Evolutionary conservation across 1,140 invertebrate species (phyloP), one percentile per base, ranked within the genome.

Genomic region (Drosophila eugracilis): DNA sequence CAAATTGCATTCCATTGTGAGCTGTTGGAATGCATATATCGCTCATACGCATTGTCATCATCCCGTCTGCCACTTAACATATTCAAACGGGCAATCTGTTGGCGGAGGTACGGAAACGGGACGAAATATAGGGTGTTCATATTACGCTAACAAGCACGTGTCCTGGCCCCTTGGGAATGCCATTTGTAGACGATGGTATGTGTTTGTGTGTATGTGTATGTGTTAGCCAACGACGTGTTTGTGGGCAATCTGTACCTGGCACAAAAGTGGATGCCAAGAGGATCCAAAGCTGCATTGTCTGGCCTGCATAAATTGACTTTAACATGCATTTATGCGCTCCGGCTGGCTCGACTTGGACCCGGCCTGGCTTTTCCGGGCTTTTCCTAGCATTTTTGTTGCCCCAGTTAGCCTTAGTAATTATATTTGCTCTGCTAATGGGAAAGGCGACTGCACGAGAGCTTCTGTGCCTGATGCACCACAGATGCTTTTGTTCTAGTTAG

Each of bases 351-450:
- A 17, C 44, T 15, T 50, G 37, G 30, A 26, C 41, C 28, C 4
- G 9, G 49, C 28, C 12, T 19, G 19, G 39, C 26, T 17, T 15
- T 30, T 37, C 48, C 17, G 22, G 32, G 42, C 34, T 59, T 44
- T 48, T 49, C 30, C 37, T 26, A 26, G 37, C 71, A 75, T 50
- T 72, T 73, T 59, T 83, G 79, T 48, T 83, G 70, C 48, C 79
- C 75, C 75, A 84, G 63, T 67, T 85, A 60, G 53, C 50, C 71
- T 63, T 78, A 36, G 71, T 79, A 84, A 85, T 84, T 84, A 84
- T 84, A 79, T 85, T 84, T 79, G 70, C 80, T 79, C 42, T 58
- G 77, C 71, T 79, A 79, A 75, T 75, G 70, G 45, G 28, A n/a
- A 47, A 65, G 15, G 36, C 45, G 34, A 26, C 15, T 10, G 28